Evolutionary conservation across 2,888 invertebrate species (phyloP), one percentile per base, ranked within the genome.

Genomic region (Epistrophella euchroma): DNA sequence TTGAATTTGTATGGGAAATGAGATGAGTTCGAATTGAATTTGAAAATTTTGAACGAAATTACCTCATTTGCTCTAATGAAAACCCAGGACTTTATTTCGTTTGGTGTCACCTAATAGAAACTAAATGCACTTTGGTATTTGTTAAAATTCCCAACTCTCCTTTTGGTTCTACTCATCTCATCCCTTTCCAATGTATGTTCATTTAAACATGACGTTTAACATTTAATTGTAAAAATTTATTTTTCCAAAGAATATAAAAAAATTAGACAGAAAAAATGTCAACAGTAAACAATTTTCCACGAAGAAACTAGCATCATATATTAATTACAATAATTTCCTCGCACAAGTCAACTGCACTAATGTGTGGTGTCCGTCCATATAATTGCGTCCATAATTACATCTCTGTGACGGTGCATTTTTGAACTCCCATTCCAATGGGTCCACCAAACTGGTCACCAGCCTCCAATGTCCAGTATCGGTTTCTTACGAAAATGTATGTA

Each of bases 311-410:
- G 35, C 28, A 35, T 70, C 56, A 78, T 75, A 80, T 76, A 85
- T 85, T 85, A 85, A 85, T 80, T 80, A 85, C 80, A 85, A 80
- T 76, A 68, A 68, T 80, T 55, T 58, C 45, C 72, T 72, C 60
- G 75, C 52, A 37, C 47, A 47, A 56, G 70, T 56, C 40, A 47
- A 35, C 32, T 32, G 50, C 19, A 56, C 60, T 73, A 75, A 84
- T 70, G 62, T 71, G 47, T 79, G 47, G 45, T 78, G 60, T 73
- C 47, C 47, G 28, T 47, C 25, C 58, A 72, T 58, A 75, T 80
- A 85, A 85, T 85, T 76, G 72, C 40, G 10, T 7, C 47, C 32
- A 72, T 73, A 85, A 85, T 85, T 85, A 73, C 76, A 56, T 35
- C 25, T 17, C 25, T 40, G 45, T 62, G 58, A 15, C 40, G 72